Conservation (phyloP, 2,797 vertebrate species). For the Poecile montanus region DNA sequence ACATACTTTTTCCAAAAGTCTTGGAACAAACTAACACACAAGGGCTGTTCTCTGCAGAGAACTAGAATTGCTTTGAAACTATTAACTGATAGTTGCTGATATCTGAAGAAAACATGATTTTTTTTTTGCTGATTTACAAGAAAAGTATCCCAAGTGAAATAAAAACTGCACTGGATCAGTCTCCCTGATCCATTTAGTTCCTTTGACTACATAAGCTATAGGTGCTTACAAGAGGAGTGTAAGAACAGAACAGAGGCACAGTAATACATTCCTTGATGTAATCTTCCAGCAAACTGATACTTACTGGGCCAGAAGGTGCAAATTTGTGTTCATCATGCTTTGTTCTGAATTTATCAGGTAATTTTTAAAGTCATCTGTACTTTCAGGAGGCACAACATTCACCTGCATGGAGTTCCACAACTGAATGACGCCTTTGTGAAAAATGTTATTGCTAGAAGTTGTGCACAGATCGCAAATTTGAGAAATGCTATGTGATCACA, state of each 20-base stretch:
- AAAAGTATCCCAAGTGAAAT: background rate
- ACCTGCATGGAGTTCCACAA: background rate
- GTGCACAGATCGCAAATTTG: background rate
- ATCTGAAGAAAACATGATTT: background rate
- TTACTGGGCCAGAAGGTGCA: background rate
- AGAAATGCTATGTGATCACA: background rate
- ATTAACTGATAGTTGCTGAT: background rate
- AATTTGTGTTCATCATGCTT: background rate
- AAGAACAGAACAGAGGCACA: background rate
- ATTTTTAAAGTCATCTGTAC: background rate
- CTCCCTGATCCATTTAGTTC: background rate
- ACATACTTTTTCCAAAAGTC: background rate
- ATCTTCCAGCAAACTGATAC: background rate
- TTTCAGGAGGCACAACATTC: background rate
- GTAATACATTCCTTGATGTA: background rate
- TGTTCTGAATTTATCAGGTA: background rate
- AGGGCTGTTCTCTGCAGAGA: background rate
- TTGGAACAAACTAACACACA: background rate
- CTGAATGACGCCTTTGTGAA: background rate
- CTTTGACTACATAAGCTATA: background rate
- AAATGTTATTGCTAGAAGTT: background rate
- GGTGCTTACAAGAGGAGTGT: background rate
- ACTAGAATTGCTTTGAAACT: background rate
- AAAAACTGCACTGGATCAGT: background rate
- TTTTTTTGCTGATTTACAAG: background rate